A percentile compares a stretch with the other conserved stretches of the same genome.
phyloP scores from a whole-genome alignment of 2,113 vertebrate species.

The Aythya baeri region DNA sequence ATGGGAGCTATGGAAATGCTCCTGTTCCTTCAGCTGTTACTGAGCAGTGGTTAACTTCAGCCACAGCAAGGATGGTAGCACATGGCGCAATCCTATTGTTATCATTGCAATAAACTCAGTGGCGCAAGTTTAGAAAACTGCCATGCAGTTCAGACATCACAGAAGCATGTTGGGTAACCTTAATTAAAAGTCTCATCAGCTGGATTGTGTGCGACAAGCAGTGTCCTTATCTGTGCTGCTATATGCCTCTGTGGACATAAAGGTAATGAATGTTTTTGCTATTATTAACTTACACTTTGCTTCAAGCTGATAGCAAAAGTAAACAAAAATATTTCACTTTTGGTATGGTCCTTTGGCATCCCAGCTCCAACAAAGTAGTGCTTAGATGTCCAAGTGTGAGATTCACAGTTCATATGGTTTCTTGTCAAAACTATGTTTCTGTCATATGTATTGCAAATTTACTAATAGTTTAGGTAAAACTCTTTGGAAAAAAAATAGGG shows the following conservation, averaged over 20 bases:
- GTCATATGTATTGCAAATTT: not conserved
- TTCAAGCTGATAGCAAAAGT: not conserved
- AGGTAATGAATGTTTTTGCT: not conserved
- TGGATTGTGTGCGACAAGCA: not conserved
- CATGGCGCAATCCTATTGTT: not conserved
- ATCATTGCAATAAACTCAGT: not conserved
- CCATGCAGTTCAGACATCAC: not conserved
- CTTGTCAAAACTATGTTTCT: not conserved
- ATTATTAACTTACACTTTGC: not conserved
- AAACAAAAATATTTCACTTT: not conserved
- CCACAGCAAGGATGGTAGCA: not conserved
- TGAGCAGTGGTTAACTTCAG: not conserved
- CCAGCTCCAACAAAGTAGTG: not conserved
- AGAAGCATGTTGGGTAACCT: not conserved
- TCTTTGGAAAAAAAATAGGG: not conserved
- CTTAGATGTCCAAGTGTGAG: not conserved
- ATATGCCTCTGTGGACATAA: not conserved
- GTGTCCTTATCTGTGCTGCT: not conserved
- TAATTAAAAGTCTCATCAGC: not conserved
- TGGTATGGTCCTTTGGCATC: not conserved
- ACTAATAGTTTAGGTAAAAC: not conserved
- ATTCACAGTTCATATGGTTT: not conserved
- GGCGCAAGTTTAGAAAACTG: not conserved
- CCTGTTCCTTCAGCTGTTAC: not conserved
- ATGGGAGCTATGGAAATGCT: not conserved